phyloP scores from a whole-genome alignment of 1,140 invertebrate genomes.

The Anoplolepis gracilipes region DNA sequence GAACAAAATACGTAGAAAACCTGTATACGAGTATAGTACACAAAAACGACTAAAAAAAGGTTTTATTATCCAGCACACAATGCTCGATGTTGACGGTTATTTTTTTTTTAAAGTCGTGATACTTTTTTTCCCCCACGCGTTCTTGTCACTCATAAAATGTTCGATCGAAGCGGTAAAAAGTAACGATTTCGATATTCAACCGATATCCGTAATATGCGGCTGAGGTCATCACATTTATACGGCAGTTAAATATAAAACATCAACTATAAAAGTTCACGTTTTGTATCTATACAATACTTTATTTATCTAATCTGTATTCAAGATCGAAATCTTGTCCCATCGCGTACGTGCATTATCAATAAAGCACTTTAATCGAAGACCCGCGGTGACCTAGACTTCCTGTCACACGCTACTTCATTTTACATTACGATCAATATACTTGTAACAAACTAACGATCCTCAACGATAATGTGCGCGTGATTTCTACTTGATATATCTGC shows the following conservation, averaged over 20 bases:
- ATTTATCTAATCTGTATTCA: background rate
- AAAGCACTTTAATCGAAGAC: conserved; percentile 18
- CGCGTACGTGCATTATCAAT: conserved; percentile 22
- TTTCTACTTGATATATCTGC: background rate
- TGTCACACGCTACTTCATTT: conserved; percentile 13
- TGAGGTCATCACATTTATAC: background rate
- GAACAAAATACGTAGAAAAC: conserved; percentile 29
- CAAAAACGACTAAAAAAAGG: conserved; percentile 39
- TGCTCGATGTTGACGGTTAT: conserved; percentile 29
- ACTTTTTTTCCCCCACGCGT: conserved; percentile 1
- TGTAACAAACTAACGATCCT: background rate
- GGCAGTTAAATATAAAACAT: background rate
- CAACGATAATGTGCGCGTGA: conserved; percentile 1
- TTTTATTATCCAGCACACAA: conserved; percentile 29
- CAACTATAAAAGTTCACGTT: background rate
- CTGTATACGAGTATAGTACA: conserved; percentile 14
- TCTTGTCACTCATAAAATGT: conserved; percentile 29
- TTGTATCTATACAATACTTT: background rate
- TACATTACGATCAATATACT: conserved; percentile 27
- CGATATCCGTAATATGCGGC: background rate
- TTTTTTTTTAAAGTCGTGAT: conserved; percentile 1
- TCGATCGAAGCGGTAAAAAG: background rate
- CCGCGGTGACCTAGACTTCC: conserved; percentile 12
- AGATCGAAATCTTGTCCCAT: conserved; percentile 4
- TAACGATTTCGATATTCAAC: conserved; percentile 13